Base-by-base conservation (phyloP, 2,888 invertebrate species). In the Drosophila yooni region DNA sequence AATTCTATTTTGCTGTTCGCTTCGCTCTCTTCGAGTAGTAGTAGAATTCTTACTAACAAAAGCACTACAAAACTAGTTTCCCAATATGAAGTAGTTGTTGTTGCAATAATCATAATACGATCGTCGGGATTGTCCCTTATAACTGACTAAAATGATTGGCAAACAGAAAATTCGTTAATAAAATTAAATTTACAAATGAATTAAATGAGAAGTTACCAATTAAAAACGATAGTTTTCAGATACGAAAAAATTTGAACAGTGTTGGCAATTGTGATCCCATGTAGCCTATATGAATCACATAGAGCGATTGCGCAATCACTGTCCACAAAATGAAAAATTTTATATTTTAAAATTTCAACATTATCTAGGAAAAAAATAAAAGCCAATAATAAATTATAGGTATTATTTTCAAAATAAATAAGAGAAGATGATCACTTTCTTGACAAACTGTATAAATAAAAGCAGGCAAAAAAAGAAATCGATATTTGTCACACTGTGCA, bases 11-110 rank as follows among this genome's bases (percentile, higher is more conserved):
- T n/a, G 10, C 15, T 29, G 29, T 59, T 58, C 40, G n/a, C 51
- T 13, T 54, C n/a, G 10, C 27, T 38, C 40, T 57, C 54, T 29
- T 54, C 64, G 74, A 76, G 71, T 75, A 70, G 68, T 67, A 38
- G 70, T 86, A 86, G 87, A 84, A 83, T 83, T 83, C 83, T 86
- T 73, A 70, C 69, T 68, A 78, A 80, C 67, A 76, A 82, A 72
- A 70, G 77, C 70, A 69, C 74, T 77, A 76, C 18, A 79, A 85
- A 85, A 85, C 85, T 74, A 82, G 90, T 85, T 85, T 76, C 70
- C 62, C 74, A 81, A 84, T 73, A 72, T 57, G 56, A 67, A 25
- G 52, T 70, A 63, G 59, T 57, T 50, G 36, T 27, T 33, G 59
- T 8, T 29, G 48, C 50, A 75, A 51, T 40, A 56, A 68, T 77